phyloP scores from a whole-genome alignment of 2,113 vertebrate genomes.

The Pedionomus torquatus region DNA sequence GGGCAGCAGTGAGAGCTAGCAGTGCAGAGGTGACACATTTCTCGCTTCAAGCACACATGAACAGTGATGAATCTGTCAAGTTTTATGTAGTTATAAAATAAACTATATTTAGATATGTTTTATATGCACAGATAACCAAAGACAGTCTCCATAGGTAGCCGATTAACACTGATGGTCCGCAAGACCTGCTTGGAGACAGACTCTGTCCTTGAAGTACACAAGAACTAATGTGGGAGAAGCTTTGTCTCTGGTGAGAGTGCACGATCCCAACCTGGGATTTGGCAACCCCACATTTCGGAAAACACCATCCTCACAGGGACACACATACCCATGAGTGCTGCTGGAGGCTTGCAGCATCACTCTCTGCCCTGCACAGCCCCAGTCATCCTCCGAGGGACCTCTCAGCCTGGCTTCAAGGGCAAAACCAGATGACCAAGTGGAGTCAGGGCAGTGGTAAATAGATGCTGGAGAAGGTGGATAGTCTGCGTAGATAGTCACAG shows the following conservation, averaged over 20 bases:
- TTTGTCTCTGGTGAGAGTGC: not conserved
- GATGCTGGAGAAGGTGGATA: not conserved
- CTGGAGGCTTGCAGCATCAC: not conserved
- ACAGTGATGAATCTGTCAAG: not conserved
- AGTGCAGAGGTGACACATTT: not conserved
- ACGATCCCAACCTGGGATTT: rapidly evolving
- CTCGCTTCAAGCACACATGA: not conserved
- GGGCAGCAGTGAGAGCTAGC: not conserved
- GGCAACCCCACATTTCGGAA: not conserved
- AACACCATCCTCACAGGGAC: not conserved
- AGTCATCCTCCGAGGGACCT: not conserved
- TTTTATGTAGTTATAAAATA: not conserved
- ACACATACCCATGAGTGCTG: rapidly evolving
- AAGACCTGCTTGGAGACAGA: not conserved
- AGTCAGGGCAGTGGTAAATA: not conserved
- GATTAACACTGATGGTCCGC: not conserved
- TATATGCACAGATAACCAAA: not conserved
- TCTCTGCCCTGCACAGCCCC: not conserved
- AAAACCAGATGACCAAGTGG: not conserved
- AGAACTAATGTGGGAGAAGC: not conserved
- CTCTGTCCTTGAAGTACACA: not conserved
- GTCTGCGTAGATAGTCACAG: not conserved
- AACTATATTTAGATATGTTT: too few relatives aligned
- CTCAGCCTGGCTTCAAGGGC: not conserved
- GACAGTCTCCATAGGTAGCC: not conserved